Evolutionary conservation across 1,140 invertebrate species (phyloP), one percentile per base, ranked within the genome.

Genomic region (Scaptomyza graminum): DNA sequence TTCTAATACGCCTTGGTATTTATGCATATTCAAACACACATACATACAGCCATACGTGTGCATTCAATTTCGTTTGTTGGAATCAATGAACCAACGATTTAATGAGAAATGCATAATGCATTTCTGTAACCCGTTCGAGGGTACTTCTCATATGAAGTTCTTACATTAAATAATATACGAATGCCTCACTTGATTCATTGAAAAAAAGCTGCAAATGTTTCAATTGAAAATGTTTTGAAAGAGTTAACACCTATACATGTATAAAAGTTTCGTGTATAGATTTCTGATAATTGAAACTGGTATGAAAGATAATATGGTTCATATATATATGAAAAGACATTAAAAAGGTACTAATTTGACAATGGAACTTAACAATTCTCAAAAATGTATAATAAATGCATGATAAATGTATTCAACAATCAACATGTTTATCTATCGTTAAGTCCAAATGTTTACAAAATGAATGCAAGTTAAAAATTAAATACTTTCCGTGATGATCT

Each of bases 1-100:
- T 76, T 87, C 81, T 83, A 83, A 83, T 76, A 79, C 60, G 43
- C 28, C 51, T 5, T 54, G 62, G 63, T 39, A 39, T 62, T 55
- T 56, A 56, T 67, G 34, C 61, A 62, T 57, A 60, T 62, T 47
- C 57, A 60, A 39, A 46, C 41, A 15, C 44, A 28, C 25, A 22
- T 49, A 18, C 43, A 69, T 39, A 34, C 44, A 59, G n/a, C 49
- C 50, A 34, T 52, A 47, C 37, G 25, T 22, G 18, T 85, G 83
- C 71, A 66, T 87, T 87, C 72, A 87, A 87, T 87, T 87, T 69
- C 82, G 79, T 87, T 87, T 87, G 37, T 87, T 54, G 74, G 83
- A 87, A 87, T 87, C 82, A 87, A 88, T 87, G 82, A 83, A 82
- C 74, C 39, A 60, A 57, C 56, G 65, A 78, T 87, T 78, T 87